Evolutionary conservation across 2,113 vertebrate genomes (phyloP).

Genomic region (Peromyscus leucopus): DNA sequence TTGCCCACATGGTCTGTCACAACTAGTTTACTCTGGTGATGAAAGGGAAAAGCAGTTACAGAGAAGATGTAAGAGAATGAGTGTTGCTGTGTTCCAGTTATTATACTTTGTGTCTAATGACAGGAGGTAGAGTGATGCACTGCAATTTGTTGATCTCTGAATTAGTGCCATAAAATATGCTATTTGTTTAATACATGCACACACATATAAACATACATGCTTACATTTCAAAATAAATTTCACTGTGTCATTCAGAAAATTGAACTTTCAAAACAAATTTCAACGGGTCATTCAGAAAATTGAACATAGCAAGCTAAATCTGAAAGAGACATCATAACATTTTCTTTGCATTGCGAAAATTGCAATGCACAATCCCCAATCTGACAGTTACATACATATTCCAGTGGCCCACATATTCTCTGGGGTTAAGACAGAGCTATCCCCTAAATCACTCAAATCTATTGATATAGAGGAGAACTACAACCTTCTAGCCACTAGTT

Average conservation of each 20-base stretch:
- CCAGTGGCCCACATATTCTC: not conserved
- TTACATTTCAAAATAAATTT: conserved; percentile 43
- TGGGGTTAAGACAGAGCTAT: not conserved
- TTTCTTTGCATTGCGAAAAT: conserved; percentile 18
- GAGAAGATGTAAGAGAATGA: conserved; percentile 26
- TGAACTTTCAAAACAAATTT: not conserved
- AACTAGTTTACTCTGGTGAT: conserved; percentile 42
- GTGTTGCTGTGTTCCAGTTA: not conserved
- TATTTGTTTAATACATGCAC: not conserved
- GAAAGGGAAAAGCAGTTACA: not conserved
- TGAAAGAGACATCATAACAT: not conserved
- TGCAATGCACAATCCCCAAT: not conserved
- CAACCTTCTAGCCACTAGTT: not conserved
- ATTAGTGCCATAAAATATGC: not conserved
- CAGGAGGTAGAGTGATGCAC: not conserved
- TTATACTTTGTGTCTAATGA: conserved; percentile 17
- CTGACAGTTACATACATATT: not conserved
- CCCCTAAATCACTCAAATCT: not conserved
- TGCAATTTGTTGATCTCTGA: not conserved
- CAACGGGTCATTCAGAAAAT: not conserved
- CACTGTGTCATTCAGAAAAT: not conserved
- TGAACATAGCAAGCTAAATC: not conserved
- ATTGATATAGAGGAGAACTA: not conserved
- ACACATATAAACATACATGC: not conserved
- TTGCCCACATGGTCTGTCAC: not conserved